Evolutionary conservation across 2,797 vertebrate species (phyloP), one percentile per base, ranked within the genome.

Genomic region (Falco berigora): DNA sequence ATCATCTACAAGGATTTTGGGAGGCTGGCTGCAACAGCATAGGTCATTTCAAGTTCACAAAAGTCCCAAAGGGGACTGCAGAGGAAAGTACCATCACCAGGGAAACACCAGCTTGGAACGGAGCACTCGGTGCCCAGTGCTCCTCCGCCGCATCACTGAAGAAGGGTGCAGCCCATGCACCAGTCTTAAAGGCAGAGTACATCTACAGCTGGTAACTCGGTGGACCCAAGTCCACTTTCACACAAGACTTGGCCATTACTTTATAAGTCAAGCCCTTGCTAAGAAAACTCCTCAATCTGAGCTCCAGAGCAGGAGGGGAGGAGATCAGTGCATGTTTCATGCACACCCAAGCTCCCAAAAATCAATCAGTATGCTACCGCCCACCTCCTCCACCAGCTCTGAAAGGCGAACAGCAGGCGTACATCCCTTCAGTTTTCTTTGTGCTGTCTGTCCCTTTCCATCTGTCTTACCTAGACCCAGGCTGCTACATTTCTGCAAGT

Each of bases 51-150:
- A 63, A 95, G 77, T 68, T 84, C 71, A 56, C n/a, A 13, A 2
- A 76, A 76, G 64, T 82, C 93, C 88, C 86, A 67, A n/a, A 73
- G 22, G 74, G n/a, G 42, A 92, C 7, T 64, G 50, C 42, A 69
- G 55, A 82, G 56, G 34, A 56, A 84, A 88, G 59, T 55, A 40
- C 36, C 14, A 85, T 90, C 71, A 88, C 83, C 90, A 94, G 55
- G 83, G 86, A 90, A 94, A 95, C 73, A 84, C 4, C 52, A 36
- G 30, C 63, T 79, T n/a, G 61, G 40, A 76, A 91, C 76, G 47
- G 44, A 94, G 47, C 24, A 56, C 30, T 72, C 12, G 6, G 5
- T 3, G 16, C 86, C 58, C 81, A 53, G 55, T 1, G 19, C 25
- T 68, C 13, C 72, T 92, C 62, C 68, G 50, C 61, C 66, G 50